Evolutionary conservation across 2,888 invertebrate genomes (phyloP).

Genomic region (Adelphocoris suturalis): DNA sequence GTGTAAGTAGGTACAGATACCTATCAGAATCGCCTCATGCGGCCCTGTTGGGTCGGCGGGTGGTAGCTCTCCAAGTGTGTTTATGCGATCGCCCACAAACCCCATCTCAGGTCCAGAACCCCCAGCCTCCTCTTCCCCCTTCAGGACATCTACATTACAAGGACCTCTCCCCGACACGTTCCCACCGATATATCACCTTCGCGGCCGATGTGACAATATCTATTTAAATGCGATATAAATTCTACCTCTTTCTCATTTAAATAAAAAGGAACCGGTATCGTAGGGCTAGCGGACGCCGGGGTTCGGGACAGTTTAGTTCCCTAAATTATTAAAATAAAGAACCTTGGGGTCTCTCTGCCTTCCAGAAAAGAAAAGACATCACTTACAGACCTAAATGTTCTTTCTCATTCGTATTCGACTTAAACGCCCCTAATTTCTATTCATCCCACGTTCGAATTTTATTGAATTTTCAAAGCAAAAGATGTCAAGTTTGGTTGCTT

Average conservation of each 20-base stretch:
- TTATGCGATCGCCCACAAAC: constrained; percentile 59
- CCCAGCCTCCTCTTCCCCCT: background rate
- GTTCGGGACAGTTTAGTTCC: constrained; percentile 50
- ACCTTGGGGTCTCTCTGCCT: constrained; percentile 1
- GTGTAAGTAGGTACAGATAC: constrained; percentile 55
- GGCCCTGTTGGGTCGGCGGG: constrained; percentile 49
- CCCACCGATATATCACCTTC: constrained; percentile 65
- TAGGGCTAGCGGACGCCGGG: constrained; percentile 4
- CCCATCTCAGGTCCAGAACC: background rate
- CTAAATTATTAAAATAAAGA: constrained; percentile 59
- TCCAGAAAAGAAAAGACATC: constrained; percentile 33
- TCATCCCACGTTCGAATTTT: constrained; percentile 52
- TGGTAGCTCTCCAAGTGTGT: constrained; percentile 54
- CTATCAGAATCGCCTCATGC: constrained; percentile 47
- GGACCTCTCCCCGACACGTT: constrained; percentile 50
- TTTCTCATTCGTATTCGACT: constrained; percentile 47
- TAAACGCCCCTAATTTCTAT: constrained; percentile 40
- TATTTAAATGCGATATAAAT: constrained; percentile 68
- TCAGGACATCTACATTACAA: constrained; percentile 55
- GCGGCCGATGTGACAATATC: constrained; percentile 67
- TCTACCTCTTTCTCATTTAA: constrained; percentile 52
- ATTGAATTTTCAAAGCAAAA: constrained; percentile 29
- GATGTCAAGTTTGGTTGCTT: background rate
- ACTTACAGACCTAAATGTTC: constrained; percentile 43
- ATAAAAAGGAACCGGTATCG: constrained; percentile 47